A percentile compares a stretch with the other conserved stretches of the same genome.
Evolutionary conservation across 2,113 vertebrate species (phyloP).

Genomic region (Athene cunicularia): DNA sequence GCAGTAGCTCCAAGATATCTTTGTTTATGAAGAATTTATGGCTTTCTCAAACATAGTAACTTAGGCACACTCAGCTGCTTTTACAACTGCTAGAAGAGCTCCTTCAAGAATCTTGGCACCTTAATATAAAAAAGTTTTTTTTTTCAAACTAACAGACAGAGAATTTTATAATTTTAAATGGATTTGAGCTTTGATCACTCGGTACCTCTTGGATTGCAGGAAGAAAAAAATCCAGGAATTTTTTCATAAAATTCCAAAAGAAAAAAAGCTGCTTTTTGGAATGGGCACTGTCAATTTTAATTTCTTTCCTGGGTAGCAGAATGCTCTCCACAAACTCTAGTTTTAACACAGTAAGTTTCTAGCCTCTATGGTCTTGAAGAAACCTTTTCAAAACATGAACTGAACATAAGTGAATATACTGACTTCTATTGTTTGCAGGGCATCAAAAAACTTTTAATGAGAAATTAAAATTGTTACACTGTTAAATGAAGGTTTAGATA

Average conservation of each 20-base stretch:
- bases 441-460: neutral
- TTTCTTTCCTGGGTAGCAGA: neutral
- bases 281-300: neutral
- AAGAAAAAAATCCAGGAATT: neutral
- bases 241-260: neutral
- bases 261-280: neutral
- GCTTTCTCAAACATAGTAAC: neutral
- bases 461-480: neutral
- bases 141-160: neutral
- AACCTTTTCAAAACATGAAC: neutral
- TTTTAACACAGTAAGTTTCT: neutral
- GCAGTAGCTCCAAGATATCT: neutral
- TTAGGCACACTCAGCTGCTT: neutral
- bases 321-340: neutral
- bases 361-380: neutral
- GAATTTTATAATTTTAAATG: neutral
- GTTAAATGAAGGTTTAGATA: neutral
- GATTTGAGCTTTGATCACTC: neutral
- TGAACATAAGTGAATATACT: neutral
- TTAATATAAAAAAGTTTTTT: neutral
- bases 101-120: neutral
- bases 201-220: neutral
- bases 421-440: neutral
- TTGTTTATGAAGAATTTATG: neutral
- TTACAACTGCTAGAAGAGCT: neutral